phyloP scores from a whole-genome alignment of 2,113 vertebrate species.

The Zosterops hypoxanthus region DNA sequence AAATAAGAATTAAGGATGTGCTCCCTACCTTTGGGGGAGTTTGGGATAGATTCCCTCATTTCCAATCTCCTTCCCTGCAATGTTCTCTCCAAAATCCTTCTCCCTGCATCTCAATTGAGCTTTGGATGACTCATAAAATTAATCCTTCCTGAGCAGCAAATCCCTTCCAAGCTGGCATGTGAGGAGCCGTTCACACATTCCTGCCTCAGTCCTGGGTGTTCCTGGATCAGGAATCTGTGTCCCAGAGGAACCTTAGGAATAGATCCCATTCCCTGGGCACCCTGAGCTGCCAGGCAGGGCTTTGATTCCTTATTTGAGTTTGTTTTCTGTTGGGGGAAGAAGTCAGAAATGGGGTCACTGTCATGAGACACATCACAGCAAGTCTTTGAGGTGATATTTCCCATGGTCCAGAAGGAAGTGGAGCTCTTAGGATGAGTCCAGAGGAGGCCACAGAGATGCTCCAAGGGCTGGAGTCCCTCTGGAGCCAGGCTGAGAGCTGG shows the following conservation, averaged over 20 bases:
- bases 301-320: neutral
- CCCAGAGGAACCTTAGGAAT: neutral
- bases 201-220: neutral
- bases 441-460: rapidly evolving
- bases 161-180: neutral
- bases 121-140: constrained; percentile 66
- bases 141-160: constrained; percentile 48
- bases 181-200: neutral
- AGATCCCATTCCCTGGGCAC: neutral
- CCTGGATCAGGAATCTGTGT: neutral
- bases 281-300: neutral
- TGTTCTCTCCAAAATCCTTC: constrained; percentile 41
- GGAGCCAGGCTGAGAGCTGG: neutral
- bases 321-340: neutral
- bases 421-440: neutral
- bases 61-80: constrained; percentile 21
- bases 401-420: neutral
- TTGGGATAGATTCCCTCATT: constrained; percentile 15
- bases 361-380: neutral
- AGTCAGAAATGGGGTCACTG: neutral
- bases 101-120: constrained; percentile 40
- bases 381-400: neutral
- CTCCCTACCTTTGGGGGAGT: constrained; percentile 16
- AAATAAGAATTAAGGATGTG: constrained; percentile 41
- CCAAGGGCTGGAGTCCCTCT: neutral